Evolutionary conservation across 2,113 vertebrate species (phyloP), one percentile per base, ranked within the genome.

Genomic region (Procavia capensis): DNA sequence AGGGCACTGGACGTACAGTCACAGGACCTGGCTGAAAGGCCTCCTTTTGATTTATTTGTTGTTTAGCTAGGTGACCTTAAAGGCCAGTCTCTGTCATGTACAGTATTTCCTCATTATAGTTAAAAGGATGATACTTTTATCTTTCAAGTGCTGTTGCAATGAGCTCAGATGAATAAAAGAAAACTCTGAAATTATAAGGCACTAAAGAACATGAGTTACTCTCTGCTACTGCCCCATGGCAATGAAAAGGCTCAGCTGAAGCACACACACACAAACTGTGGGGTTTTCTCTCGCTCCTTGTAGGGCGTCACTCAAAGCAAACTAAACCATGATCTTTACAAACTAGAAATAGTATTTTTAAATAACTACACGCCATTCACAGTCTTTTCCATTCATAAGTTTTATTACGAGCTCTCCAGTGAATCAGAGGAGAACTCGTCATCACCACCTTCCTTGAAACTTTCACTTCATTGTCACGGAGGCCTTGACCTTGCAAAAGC

Each of bases 301-400:
- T n/a, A n/a, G n/a, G n/a, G n/a, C n/a, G n/a, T n/a, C n/a, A n/a
- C n/a, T n/a, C 90, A 96, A 96, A 96, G 90, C 95, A 92, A 97
- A 95, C 74, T 72, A 92, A 96, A 96, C 81, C 87, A 95, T 95
- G 74, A 96, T 91, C 85, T 64, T 97, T 90, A 90, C 50, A 95
- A 96, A 96, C 85, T 82, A 93, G 92, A 95, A 91, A 95, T 50
- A 88, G 95, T 88, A 92, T 95, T 97, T 96, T 97, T 92, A 95
- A 97, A 96, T 96, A 96, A 93, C 82, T 90, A 86, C 88, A 92
- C n/a, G 86, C 74, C 95, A 95, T 95, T 96, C 90, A 92, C 85
- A 70, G 74, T 92, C 92, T 79, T 97, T 96, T 95, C 96, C 95
- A 95, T 94, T 97, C 96, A 95, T 96, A 95, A 97, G 82, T 92